Evolutionary conservation across 2,888 invertebrate genomes (phyloP).

Genomic region (Euphydryas editha): DNA sequence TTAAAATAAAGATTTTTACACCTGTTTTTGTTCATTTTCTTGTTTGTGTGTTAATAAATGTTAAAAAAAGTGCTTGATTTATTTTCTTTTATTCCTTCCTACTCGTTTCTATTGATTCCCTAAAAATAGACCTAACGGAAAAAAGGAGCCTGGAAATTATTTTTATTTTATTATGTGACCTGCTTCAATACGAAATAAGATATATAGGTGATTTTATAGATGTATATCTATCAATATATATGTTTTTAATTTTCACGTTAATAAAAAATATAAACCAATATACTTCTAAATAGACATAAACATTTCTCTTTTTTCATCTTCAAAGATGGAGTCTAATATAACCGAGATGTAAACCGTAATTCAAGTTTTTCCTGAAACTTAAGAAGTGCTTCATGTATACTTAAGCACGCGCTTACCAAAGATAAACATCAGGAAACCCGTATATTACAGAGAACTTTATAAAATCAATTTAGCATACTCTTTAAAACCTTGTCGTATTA

Average conservation of each 20-base stretch:
- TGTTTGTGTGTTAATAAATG: no score
- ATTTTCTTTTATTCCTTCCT: not conserved
- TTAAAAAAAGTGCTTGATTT: not conserved
- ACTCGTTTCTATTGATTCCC: no score
- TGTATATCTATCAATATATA: no score
- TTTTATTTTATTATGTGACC: no score
- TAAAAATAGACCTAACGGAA: no score
- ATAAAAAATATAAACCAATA: no score
- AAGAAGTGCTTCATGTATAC: constrained; percentile 26
- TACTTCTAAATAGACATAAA: not conserved
- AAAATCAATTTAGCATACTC: constrained; percentile 6
- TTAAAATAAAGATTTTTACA: no score
- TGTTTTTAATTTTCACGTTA: no score
- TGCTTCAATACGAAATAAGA: no score
- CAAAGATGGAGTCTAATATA: constrained; percentile 10
- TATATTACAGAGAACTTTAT: constrained; percentile 13
- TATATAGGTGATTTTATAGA: no score
- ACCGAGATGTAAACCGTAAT: constrained; percentile 16
- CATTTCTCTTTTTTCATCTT: constrained; percentile 3
- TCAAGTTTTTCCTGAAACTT: constrained; percentile 26
- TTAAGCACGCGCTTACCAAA: constrained; percentile 19
- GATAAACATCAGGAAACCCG: constrained; percentile 21
- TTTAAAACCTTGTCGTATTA: constrained; percentile 6
- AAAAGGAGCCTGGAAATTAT: no score
- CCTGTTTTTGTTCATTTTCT: no score